phyloP scores from a whole-genome alignment of 1,140 invertebrate species.

The Aphaenogaster ashmeadi region DNA sequence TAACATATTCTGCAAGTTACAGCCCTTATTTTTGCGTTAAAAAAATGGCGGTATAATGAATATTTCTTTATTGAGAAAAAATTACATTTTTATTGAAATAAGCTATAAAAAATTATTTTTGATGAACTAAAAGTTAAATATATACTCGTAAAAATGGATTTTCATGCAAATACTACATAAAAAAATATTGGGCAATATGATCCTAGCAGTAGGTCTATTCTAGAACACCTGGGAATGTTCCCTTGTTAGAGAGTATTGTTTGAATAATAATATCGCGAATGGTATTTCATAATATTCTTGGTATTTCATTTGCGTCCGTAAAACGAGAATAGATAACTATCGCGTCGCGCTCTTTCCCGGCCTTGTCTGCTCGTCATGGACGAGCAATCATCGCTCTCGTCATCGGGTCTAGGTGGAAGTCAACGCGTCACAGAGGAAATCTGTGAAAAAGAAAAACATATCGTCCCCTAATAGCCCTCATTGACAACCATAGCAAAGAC shows the following conservation, averaged over 20 bases:
- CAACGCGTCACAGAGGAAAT: constrained; percentile 77
- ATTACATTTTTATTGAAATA: too few relatives aligned
- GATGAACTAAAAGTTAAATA: too few relatives aligned
- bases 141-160: too few relatives aligned
- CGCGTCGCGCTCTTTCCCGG: not conserved
- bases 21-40: too few relatives aligned
- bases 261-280: not conserved
- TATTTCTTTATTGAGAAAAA: too few relatives aligned
- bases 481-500: constrained; percentile 84
- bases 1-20: too few relatives aligned
- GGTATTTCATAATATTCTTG: not conserved
- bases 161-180: too few relatives aligned
- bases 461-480: constrained; percentile 87
- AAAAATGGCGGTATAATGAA: too few relatives aligned
- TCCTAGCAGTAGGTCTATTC: too few relatives aligned
- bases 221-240: too few relatives aligned
- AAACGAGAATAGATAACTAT: not conserved
- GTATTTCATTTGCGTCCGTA: not conserved
- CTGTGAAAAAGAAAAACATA: constrained; percentile 86
- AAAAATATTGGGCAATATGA: too few relatives aligned
- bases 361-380: not conserved
- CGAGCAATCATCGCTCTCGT: constrained; percentile 55
- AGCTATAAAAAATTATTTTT: too few relatives aligned
- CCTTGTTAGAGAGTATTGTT: not conserved
- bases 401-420: constrained; percentile 64